Percentiles rank a stretch among this genome's conserved stretches.
These are phyloP conservation scores for Chrysolina oricalcia DNA, from an alignment of 2,888 invertebrate genomes.

Conservation along the genomic window DNA sequence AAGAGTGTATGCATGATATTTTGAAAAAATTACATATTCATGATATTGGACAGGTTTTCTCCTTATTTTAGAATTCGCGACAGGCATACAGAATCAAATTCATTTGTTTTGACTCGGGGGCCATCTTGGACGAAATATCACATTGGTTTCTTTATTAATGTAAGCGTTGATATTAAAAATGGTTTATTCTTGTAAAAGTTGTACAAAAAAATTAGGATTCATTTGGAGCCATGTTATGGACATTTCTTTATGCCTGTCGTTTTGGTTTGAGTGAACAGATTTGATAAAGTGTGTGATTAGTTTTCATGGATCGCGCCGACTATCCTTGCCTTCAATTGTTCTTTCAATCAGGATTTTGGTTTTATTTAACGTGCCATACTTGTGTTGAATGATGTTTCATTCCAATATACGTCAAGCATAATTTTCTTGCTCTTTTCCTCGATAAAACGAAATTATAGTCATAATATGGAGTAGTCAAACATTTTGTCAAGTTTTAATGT, in stretches of 20 bases:
- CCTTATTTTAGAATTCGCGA: conserved; percentile 70
- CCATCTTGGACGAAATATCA: conserved; percentile 59
- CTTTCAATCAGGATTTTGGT: conserved; percentile 52
- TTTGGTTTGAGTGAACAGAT: conserved; percentile 67
- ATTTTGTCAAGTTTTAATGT: conserved; percentile 71
- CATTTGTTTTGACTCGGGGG: conserved; percentile 59
- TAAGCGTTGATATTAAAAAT: conserved; percentile 65
- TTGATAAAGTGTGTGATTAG: conserved; percentile 71
- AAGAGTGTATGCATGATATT: conserved; percentile 69
- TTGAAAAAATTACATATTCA: conserved; percentile 61
- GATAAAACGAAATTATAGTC: conserved; percentile 47
- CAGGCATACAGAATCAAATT: conserved; percentile 63
- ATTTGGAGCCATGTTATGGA: conserved; percentile 59
- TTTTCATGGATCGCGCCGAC: conserved; percentile 64
- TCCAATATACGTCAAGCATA: conserved; percentile 56
- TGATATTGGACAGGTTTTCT: conserved; percentile 68
- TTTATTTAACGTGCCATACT: conserved; percentile 63
- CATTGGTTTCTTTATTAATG: conserved; percentile 53
- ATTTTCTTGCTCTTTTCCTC: conserved; percentile 57
- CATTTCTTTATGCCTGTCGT: conserved; percentile 66
- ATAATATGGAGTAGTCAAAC: conserved; percentile 67
- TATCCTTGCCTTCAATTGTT: conserved; percentile 66
- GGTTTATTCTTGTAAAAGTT: conserved; percentile 67
- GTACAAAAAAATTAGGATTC: conserved; percentile 67
- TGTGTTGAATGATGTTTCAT: conserved; percentile 54